phyloP scores from a whole-genome alignment of 2,113 vertebrate species.

The Emberiza fucata region DNA sequence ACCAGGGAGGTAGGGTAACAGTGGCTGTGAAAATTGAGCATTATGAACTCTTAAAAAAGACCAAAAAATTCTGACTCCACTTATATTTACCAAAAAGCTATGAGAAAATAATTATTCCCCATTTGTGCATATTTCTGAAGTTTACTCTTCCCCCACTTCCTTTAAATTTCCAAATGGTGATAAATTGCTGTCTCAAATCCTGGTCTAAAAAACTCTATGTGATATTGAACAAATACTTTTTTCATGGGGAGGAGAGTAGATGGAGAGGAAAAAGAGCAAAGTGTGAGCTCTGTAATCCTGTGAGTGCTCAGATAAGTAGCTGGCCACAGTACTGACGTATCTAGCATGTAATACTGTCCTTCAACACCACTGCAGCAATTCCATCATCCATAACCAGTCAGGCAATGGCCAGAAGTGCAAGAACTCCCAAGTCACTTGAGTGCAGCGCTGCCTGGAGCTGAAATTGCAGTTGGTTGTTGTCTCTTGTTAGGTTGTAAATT shows the following conservation, averaged over 20 bases:
- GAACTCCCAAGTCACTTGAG: background rate
- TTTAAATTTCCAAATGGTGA: background rate
- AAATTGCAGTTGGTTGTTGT: background rate
- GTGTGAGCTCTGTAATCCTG: background rate
- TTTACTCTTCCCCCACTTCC: background rate
- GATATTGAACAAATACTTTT: background rate
- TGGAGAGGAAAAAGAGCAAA: background rate
- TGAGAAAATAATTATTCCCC: background rate
- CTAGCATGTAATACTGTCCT: background rate
- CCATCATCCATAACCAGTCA: background rate
- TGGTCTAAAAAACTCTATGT: background rate
- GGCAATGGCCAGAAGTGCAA: background rate
- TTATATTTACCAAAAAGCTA: background rate
- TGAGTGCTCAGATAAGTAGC: background rate
- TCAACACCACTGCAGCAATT: background rate
- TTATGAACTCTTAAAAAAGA: background rate
- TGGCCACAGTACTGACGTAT: background rate
- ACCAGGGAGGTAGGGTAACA: background rate
- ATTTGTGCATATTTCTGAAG: background rate
- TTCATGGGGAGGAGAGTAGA: background rate
- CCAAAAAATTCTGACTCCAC: background rate
- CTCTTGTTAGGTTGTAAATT: slow-evolving; percentile 78
- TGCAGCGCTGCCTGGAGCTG: background rate
- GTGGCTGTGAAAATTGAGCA: background rate
- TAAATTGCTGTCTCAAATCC: background rate